phyloP scores from a whole-genome alignment of 2,888 invertebrate genomes.

The Nymphalis urticae region DNA sequence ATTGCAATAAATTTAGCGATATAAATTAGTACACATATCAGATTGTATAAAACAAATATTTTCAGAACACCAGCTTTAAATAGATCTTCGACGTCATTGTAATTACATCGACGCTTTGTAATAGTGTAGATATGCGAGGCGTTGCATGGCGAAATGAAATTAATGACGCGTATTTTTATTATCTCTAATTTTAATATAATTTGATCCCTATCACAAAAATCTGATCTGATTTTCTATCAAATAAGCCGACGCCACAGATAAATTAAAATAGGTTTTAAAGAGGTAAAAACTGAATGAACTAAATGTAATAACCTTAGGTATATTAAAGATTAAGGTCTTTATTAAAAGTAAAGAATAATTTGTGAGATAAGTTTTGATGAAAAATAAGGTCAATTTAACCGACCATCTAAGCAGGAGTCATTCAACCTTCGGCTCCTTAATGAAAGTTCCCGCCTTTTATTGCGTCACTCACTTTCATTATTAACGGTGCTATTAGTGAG shows the following conservation, averaged over 20 bases:
- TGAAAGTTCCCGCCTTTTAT: slow-evolving; percentile 29
- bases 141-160: not conserved
- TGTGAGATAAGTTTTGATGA: not conserved
- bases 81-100: not conserved
- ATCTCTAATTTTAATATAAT: slow-evolving; percentile 3
- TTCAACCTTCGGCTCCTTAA: slow-evolving; percentile 22
- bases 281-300: too few relatives aligned
- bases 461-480: slow-evolving; percentile 37
- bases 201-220: too few relatives aligned
- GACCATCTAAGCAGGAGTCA: not conserved
- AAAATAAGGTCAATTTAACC: slow-evolving; percentile 14
- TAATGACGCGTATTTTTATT: slow-evolving; percentile 4
- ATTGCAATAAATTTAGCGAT: too few relatives aligned
- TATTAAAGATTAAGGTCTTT: too few relatives aligned
- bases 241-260: too few relatives aligned
- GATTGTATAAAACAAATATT: not conserved
- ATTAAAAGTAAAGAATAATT: too few relatives aligned
- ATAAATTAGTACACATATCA: not conserved
- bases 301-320: too few relatives aligned
- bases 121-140: slow-evolving; percentile 8
- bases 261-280: too few relatives aligned
- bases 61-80: slow-evolving; percentile 13
- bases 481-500: slow-evolving; percentile 25
- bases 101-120: slow-evolving; percentile 7
- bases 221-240: too few relatives aligned